These are phyloP conservation scores for Sebastes goodei DNA, from an alignment of 2,797 vertebrate genomes.

Conservation along the genomic window DNA sequence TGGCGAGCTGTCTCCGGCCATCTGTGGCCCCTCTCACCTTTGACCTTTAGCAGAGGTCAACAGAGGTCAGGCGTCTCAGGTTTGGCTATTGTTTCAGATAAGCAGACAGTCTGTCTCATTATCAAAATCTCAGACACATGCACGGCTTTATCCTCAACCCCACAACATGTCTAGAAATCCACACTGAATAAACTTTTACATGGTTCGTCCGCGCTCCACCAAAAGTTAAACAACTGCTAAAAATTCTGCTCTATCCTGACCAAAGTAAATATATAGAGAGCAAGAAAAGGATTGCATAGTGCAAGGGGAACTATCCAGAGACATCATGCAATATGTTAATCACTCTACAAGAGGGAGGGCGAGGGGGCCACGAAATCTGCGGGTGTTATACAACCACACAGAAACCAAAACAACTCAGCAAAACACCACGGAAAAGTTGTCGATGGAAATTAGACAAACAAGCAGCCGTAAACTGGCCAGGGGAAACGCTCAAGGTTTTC, in stretches of 20 bases:
- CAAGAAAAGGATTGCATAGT: conserved; percentile 14
- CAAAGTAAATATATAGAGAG: conserved; percentile 37
- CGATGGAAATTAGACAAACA: conserved; percentile 64
- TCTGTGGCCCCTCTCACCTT: conserved; percentile 69
- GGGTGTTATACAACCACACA: conserved; percentile 49
- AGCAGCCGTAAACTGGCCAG: conserved; percentile 35
- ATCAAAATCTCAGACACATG: background rate
- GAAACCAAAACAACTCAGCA: conserved; percentile 61
- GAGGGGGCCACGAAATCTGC: conserved; percentile 41
- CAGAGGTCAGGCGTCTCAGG: conserved; percentile 60
- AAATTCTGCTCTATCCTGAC: conserved; percentile 22
- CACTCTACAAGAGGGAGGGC: conserved; percentile 38
- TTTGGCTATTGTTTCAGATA: conserved; percentile 57
- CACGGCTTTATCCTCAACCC: background rate
- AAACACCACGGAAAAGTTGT: conserved; percentile 66
- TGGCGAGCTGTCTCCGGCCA: conserved; percentile 47
- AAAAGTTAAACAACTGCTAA: conserved; percentile 12
- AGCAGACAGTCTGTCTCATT: conserved; percentile 45
- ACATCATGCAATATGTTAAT: conserved; percentile 70
- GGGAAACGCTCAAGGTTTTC: conserved; percentile 69
- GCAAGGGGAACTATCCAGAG: conserved; percentile 50
- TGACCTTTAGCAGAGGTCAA: conserved; percentile 66
- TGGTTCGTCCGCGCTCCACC: background rate
- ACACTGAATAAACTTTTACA: conserved; percentile 20
- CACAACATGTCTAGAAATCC: conserved; percentile 1